Evolutionary conservation across 1,140 invertebrate species (phyloP).

Genomic region (Hesperophylax magnus): DNA sequence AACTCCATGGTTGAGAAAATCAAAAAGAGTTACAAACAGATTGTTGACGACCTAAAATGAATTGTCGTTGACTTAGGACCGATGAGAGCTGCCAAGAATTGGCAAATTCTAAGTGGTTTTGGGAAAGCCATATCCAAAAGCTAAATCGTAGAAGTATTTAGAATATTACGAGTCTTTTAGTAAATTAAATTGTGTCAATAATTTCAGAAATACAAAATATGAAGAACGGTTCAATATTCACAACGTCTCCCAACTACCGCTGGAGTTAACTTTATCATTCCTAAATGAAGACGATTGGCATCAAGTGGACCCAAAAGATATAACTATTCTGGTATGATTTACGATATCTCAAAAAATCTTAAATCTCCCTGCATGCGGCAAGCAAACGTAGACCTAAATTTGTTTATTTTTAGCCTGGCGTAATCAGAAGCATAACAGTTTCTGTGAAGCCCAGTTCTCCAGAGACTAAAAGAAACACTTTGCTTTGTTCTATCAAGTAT

Average conservation of each 20-base stretch:
- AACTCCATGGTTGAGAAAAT: not conserved
- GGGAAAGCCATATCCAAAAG: too few species aligned
- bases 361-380: not conserved
- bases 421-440: constrained; percentile 2
- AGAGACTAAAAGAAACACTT: not conserved
- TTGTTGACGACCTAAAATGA: too few species aligned
- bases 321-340: constrained; percentile 9
- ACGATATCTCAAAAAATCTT: not conserved
- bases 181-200: not conserved
- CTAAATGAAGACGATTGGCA: constrained; percentile 11
- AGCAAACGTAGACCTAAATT: not conserved
- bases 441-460: not conserved
- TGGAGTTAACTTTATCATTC: constrained; percentile 14
- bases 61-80: too few species aligned
- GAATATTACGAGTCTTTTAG: too few species aligned
- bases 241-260: constrained; percentile 11
- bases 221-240: not conserved
- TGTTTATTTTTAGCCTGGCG: constrained; percentile 1
- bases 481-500: constrained; percentile 32
- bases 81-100: too few species aligned
- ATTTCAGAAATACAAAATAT: not conserved
- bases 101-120: too few species aligned
- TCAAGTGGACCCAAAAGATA: not conserved
- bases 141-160: too few species aligned
- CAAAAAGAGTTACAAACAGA: too few species aligned